Evolutionary conservation across 2,888 invertebrate species (phyloP).

Genomic region (Panorpa germanica): DNA sequence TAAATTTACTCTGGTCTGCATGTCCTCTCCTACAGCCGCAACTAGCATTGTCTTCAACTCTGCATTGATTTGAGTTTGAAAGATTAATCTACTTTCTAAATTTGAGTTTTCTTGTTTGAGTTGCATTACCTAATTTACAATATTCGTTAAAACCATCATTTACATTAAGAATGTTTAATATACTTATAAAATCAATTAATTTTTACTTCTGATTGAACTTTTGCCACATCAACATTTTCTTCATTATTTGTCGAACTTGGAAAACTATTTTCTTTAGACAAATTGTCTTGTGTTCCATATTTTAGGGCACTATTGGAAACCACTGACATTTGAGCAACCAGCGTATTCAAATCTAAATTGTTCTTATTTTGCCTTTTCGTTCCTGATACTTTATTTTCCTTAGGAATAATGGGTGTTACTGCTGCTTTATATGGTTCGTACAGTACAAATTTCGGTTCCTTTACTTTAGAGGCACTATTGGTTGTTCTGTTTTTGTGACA

Average conservation of each 20-base stretch:
- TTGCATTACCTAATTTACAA: conserved; percentile 39
- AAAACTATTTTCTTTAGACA: conserved; percentile 23
- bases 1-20: conserved; percentile 74
- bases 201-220: conserved; percentile 14
- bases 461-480: conserved; percentile 20
- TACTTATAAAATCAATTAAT: conserved; percentile 24
- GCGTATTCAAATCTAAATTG: conserved; percentile 42
- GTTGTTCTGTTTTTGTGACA: conserved; percentile 32
- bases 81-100: conserved; percentile 63
- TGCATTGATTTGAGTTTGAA: conserved; percentile 76
- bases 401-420: conserved; percentile 53
- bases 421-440: conserved; percentile 80
- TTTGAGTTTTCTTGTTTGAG: conserved; percentile 48
- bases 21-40: conserved; percentile 88
- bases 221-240: conserved; percentile 14
- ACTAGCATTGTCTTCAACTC: conserved; percentile 85
- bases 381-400: conserved; percentile 14
- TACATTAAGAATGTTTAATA: no score
- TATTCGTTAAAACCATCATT: conserved; percentile 28
- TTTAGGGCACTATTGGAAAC: conserved; percentile 42
- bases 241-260: conserved; percentile 7
- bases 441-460: conserved; percentile 68
- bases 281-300: conserved; percentile 25
- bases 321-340: conserved; percentile 52
- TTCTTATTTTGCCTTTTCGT: conserved; percentile 22